Evolutionary conservation across 2,888 invertebrate genomes (phyloP).

Genomic region (Lomographa bimaculata): DNA sequence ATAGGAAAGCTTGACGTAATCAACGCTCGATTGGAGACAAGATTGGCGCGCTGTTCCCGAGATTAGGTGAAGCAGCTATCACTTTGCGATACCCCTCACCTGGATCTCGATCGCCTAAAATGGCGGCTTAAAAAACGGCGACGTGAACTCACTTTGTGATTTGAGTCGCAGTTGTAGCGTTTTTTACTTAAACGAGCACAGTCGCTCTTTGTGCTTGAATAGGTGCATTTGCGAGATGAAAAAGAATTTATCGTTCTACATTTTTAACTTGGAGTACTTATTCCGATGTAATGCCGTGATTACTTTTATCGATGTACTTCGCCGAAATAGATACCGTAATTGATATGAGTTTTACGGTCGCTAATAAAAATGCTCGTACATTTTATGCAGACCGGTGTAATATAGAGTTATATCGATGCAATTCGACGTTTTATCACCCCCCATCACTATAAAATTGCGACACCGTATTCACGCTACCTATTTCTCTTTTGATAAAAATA

Average conservation of each 20-base stretch:
- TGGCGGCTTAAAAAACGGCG: conserved; percentile 35
- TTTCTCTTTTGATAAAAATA: conserved; percentile 35
- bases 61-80: conserved; percentile 57
- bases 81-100: conserved; percentile 48
- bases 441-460: conserved; percentile 36
- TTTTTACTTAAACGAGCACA: conserved; percentile 46
- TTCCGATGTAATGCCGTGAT: conserved; percentile 33
- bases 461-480: conserved; percentile 31
- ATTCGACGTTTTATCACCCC: conserved; percentile 34
- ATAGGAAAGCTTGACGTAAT: conserved; percentile 47
- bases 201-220: conserved; percentile 34
- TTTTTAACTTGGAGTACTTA: conserved; percentile 35
- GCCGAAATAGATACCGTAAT: conserved; percentile 32
- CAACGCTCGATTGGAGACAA: conserved; percentile 56
- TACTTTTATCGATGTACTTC: conserved; percentile 31
- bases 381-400: conserved; percentile 36
- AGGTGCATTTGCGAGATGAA: conserved; percentile 38
- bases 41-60: conserved; percentile 50
- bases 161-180: conserved; percentile 45
- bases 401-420: conserved; percentile 36
- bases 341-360: conserved; percentile 35
- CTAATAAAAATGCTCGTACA: conserved; percentile 33
- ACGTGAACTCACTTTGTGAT: conserved; percentile 48
- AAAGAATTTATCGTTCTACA: conserved; percentile 36
- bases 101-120: conserved; percentile 43